These are phyloP conservation scores for Drosophila kikkawai DNA, from an alignment of 1,140 invertebrate species.

Conservation along the genomic window DNA sequence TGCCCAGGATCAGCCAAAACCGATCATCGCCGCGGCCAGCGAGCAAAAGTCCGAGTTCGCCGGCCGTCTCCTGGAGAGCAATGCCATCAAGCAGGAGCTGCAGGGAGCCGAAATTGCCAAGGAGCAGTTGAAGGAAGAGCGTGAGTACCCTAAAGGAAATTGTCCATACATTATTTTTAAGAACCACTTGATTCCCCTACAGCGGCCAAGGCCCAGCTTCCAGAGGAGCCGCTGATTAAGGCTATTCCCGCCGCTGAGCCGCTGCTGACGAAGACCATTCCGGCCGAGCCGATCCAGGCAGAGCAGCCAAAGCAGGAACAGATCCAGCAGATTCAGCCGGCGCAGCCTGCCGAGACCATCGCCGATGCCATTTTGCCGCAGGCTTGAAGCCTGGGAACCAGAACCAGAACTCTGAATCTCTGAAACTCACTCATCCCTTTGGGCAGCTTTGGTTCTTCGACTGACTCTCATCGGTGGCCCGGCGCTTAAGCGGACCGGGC, in stretches of 20 bases:
- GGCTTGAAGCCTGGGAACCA: slow-evolving; percentile 20
- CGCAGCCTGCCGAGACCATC: slow-evolving; percentile 42
- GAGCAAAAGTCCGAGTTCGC: slow-evolving; percentile 62
- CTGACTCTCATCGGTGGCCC: slow-evolving; percentile 58
- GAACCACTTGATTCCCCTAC: background rate
- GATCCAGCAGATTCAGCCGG: slow-evolving; percentile 37
- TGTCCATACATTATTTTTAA: background rate
- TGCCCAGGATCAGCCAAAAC: slow-evolving; percentile 17
- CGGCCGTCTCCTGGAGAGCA: slow-evolving; percentile 63
- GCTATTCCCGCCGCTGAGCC: slow-evolving; percentile 24
- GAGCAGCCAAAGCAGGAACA: slow-evolving; percentile 31
- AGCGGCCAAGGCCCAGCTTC: slow-evolving; percentile 31
- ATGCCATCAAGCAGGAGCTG: slow-evolving; percentile 60
- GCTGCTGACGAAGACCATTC: slow-evolving; percentile 29
- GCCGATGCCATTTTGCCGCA: slow-evolving; percentile 48
- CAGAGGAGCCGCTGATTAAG: slow-evolving; percentile 49
- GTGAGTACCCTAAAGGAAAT: slow-evolving; percentile 28
- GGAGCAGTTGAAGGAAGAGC: slow-evolving; percentile 53
- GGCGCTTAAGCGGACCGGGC: slow-evolving; percentile 23
- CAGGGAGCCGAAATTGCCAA: slow-evolving; percentile 29
- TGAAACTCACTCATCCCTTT: slow-evolving; percentile 54
- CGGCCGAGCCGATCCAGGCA: slow-evolving; percentile 34
- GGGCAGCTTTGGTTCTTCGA: slow-evolving; percentile 78
- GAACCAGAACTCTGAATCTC: slow-evolving; percentile 26
- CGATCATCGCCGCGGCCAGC: slow-evolving; percentile 45